Conservation (phyloP, 2,888 invertebrate genomes). For the Heliconius sara region DNA sequence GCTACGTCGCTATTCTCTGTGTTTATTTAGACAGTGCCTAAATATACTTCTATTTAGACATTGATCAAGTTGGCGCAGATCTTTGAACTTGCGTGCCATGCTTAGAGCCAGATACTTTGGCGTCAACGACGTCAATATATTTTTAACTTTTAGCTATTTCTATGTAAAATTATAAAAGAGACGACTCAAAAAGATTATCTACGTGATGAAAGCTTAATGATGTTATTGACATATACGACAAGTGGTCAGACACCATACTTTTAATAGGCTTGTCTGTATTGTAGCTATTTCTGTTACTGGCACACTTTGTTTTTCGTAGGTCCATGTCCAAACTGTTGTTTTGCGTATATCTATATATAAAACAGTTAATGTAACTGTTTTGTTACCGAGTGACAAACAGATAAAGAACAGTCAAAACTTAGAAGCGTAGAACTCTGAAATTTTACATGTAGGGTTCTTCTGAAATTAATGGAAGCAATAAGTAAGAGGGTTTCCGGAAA, state of each 20-base stretch:
- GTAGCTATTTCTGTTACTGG: conserved; percentile 19
- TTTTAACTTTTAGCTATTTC: not conserved
- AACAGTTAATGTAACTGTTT: not conserved
- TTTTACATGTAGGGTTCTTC: too few relatives aligned
- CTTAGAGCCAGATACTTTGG: not conserved
- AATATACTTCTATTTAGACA: not conserved
- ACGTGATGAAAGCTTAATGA: conserved; percentile 17
- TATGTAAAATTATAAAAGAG: not conserved
- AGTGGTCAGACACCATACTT: conserved; percentile 7
- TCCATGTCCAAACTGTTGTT: too few relatives aligned
- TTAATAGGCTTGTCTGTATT: not conserved
- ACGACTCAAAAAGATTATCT: not conserved
- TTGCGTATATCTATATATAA: not conserved
- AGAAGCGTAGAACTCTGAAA: too few relatives aligned
- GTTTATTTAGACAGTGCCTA: not conserved
- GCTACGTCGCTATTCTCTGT: not conserved
- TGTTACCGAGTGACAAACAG: not conserved
- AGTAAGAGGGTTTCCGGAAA: too few relatives aligned
- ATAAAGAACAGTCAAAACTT: not conserved
- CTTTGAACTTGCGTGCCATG: not conserved
- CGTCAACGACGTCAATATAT: not conserved
- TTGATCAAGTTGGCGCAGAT: not conserved
- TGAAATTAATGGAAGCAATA: too few relatives aligned
- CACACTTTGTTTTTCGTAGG: not conserved
- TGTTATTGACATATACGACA: not conserved